Percentiles rank a stretch among this genome's conserved stretches.
Conservation (phyloP, 2,113 vertebrate genomes). For the Zosterops pallidus region DNA sequence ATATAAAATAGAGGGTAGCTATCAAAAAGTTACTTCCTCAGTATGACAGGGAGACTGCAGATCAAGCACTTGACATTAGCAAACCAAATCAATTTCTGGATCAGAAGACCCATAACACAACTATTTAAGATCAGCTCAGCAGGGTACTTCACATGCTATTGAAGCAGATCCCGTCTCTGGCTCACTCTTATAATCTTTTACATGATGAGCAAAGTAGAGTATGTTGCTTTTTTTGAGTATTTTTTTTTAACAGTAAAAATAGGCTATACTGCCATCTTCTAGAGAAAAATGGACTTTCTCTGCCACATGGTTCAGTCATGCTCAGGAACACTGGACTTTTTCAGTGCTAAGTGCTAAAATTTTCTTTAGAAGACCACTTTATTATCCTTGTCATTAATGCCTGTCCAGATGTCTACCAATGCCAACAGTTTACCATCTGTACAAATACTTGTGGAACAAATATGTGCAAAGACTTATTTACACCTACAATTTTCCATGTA, state of each 20-base stretch:
- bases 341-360: background rate
- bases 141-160: background rate
- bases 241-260: background rate
- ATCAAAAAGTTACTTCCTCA: background rate
- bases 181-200: background rate
- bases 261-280: background rate
- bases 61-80: background rate
- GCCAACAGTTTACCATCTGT: constrained; percentile 17
- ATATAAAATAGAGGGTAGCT: background rate
- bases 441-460: background rate
- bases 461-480: background rate
- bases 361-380: constrained; percentile 3
- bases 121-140: background rate
- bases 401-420: background rate
- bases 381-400: constrained; percentile 36
- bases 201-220: background rate
- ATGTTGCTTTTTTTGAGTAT: background rate
- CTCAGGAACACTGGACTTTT: background rate
- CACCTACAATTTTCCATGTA: background rate
- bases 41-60: background rate
- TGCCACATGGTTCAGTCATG: background rate
- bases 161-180: background rate
- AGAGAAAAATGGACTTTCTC: background rate
- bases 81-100: background rate
- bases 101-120: background rate